Conservation (phyloP, 2,888 invertebrate genomes). For the Dasypogon diadema region DNA sequence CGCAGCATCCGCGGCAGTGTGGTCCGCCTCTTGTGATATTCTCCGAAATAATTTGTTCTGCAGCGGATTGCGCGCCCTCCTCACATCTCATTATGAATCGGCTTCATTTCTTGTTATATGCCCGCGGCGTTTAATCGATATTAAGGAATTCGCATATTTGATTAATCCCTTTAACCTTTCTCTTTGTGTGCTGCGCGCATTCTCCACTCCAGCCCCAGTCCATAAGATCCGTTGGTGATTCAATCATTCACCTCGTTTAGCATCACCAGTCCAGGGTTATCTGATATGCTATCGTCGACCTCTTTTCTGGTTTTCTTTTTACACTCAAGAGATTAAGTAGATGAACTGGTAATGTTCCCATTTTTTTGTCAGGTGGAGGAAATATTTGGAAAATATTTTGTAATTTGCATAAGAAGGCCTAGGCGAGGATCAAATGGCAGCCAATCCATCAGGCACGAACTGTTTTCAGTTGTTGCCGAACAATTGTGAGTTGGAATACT, state of each 20-base stretch:
- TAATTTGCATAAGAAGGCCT: no score
- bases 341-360: background rate
- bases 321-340: background rate
- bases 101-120: background rate
- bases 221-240: background rate
- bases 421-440: no score
- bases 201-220: background rate
- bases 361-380: background rate
- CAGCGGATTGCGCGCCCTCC: conserved; percentile 6
- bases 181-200: background rate
- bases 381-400: background rate
- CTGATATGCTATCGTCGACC: conserved; percentile 24
- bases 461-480: no score
- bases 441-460: no score
- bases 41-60: conserved; percentile 33
- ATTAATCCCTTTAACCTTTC: conserved; percentile 47
- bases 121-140: conserved; percentile 26
- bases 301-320: background rate
- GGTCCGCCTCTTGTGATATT: conserved; percentile 16
- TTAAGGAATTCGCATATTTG: conserved; percentile 46
- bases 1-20: conserved; percentile 4
- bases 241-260: conserved; percentile 33
- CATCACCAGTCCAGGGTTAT: background rate
- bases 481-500: no score
- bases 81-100: background rate